Base-by-base conservation (phyloP, 2,797 vertebrate species). In the Parambassis ranga region DNA sequence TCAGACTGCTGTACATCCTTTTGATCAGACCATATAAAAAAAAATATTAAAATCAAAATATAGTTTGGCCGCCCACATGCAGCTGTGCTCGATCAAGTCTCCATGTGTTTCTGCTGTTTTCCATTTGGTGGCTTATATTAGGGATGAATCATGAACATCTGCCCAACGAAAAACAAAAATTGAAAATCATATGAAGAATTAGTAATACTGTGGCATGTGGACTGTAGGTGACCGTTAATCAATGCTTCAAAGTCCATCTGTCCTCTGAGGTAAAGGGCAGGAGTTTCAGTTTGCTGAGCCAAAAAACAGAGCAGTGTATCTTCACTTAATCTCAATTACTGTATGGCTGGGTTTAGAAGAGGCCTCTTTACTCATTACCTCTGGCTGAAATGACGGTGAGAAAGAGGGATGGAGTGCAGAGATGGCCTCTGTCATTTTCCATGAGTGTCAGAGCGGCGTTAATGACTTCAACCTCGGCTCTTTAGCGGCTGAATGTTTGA, bases 401-500 rank as follows among this genome's bases (percentile, higher is more conserved):
- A 46, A 33, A 27, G 20, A 41, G 8, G n/a, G 44, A 55, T 15
- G 13, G 53, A 26, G 60, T 4, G 27, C 27, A 39, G 43, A 41
- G 22, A 49, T 19, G 41, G 35, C 27, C 51, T 5, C 46, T 24
- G 26, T 30, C 32, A 18, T 81, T 68, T 65, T 48, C 71, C 66
- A 36, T 0, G 3, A 28, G 52, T 27, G 52, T 51, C 16, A 41
- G 66, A 61, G 63, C 5, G 27, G 26, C 5, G 58, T 46, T 82
- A 62, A 84, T 83, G 77, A 78, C 50, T 74, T 51, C 1, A 13
- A 50, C 64, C 60, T 69, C 7, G 8, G 31, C 7, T 68, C 41
- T 52, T 65, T 55, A 56, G 37, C 9, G 16, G 31, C 28, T 18
- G 30, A 52, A 55, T 71, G 76, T 79, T 82, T 75, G 71, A 81